These are phyloP conservation scores for Salvelinus namaycush DNA, from an alignment of 2,113 vertebrate species.

Conservation along the genomic window DNA sequence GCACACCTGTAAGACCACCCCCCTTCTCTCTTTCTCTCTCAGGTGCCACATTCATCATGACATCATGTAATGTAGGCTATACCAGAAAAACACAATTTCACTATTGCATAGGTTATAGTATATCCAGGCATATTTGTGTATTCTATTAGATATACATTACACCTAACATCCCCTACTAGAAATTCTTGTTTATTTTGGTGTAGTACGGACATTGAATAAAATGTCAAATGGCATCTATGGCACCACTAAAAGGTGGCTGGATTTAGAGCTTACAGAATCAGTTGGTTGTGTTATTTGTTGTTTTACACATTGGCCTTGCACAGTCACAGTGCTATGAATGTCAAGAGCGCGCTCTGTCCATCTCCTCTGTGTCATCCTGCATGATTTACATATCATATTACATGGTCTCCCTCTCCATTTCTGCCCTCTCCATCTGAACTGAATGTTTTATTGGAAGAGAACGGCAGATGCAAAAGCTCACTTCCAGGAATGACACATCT, in stretches of 20 bases:
- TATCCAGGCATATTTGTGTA: not conserved
- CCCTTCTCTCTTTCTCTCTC: not conserved
- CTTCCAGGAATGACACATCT: constrained; percentile 42
- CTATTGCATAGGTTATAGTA: not conserved
- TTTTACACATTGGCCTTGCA: not conserved
- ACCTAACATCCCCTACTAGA: not conserved
- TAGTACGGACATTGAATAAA: too few species aligned
- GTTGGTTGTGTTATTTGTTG: not conserved
- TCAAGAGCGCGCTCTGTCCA: not conserved
- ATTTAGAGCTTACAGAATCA: not conserved
- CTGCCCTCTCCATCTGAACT: constrained; percentile 2
- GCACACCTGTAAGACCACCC: constrained; percentile 92
- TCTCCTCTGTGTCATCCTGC: not conserved
- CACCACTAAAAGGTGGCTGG: not conserved
- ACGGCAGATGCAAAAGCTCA: constrained; percentile 23
- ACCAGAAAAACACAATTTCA: too few species aligned
- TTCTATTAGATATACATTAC: too few species aligned
- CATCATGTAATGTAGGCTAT: too few species aligned
- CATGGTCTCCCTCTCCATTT: not conserved
- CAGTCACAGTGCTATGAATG: not conserved
- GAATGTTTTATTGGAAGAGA: constrained; percentile 14
- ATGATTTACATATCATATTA: not conserved
- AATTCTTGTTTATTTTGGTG: not conserved
- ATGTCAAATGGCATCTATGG: not conserved
- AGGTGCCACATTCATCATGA: not conserved